phyloP scores from a whole-genome alignment of 1,140 invertebrate genomes.

The Aphaenogaster rudis region DNA sequence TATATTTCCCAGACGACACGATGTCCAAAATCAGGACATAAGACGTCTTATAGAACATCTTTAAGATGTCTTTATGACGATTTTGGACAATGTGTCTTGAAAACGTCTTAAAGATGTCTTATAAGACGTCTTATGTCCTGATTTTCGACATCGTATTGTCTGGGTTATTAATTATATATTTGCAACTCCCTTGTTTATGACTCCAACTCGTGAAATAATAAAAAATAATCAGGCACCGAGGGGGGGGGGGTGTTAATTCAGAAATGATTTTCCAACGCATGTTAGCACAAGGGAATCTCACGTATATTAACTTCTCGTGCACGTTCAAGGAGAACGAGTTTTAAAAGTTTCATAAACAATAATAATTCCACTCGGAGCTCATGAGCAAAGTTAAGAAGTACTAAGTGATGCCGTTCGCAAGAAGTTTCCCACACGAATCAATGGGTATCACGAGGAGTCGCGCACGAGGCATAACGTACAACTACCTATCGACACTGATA shows the following conservation, averaged over 20 bases:
- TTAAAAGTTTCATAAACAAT: conserved; percentile 49
- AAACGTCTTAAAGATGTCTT: too few species aligned
- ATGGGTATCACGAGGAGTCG: not conserved
- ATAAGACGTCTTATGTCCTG: too few species aligned
- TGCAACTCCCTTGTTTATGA: not conserved
- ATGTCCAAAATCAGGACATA: too few species aligned
- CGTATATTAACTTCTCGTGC: not conserved
- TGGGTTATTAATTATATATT: not conserved
- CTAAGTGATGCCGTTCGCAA: conserved; percentile 12
- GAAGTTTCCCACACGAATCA: conserved; percentile 58
- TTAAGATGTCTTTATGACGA: too few species aligned
- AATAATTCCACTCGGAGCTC: conserved; percentile 24
- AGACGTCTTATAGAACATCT: too few species aligned
- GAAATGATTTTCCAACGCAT: not conserved
- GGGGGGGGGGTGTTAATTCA: not conserved
- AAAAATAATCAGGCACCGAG: not conserved
- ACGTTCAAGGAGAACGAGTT: not conserved
- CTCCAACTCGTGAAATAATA: not conserved
- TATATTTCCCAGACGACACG: too few species aligned
- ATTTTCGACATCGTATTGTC: too few species aligned
- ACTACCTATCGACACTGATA: conserved; percentile 8
- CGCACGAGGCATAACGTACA: not conserved
- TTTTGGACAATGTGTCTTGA: too few species aligned
- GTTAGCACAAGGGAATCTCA: not conserved
- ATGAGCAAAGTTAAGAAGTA: conserved; percentile 21